A percentile compares a stretch with the other conserved stretches of the same genome.
Evolutionary conservation across 2,113 vertebrate species (phyloP).

Genomic region (Sus scrofa): DNA sequence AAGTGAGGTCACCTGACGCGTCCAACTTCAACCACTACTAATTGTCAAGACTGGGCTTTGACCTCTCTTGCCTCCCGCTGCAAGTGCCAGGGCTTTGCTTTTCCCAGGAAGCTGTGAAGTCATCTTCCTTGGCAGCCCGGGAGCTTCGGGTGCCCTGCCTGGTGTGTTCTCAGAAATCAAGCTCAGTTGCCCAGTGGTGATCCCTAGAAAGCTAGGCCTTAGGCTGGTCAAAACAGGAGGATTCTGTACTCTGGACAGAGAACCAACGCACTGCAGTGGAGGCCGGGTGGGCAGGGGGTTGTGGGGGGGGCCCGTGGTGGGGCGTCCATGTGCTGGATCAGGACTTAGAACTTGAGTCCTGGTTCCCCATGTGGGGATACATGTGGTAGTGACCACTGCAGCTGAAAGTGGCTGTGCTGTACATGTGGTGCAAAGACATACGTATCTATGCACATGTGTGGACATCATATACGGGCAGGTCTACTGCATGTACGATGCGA

Average conservation of each 20-base stretch:
- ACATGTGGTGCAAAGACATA: neutral
- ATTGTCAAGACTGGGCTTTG: neutral
- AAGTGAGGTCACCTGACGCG: neutral
- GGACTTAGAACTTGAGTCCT: neutral
- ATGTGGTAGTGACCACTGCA: neutral
- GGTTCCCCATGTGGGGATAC: neutral
- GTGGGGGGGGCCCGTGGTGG: too few species aligned
- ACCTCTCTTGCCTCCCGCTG: neutral
- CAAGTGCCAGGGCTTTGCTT: neutral
- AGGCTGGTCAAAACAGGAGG: neutral
- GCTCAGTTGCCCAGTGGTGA: neutral
- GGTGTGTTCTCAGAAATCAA: neutral
- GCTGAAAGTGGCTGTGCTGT: neutral
- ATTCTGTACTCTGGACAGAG: neutral
- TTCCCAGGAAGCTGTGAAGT: neutral
- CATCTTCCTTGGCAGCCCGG: neutral
- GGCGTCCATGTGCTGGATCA: neutral
- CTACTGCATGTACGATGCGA: neutral
- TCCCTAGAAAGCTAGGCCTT: neutral
- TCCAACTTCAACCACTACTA: neutral
- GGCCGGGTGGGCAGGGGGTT: too few species aligned
- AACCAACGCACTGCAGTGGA: neutral
- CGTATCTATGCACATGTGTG: neutral
- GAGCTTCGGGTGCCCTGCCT: neutral
- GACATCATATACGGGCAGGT: neutral